Base-by-base conservation (phyloP, 2,113 vertebrate genomes). In the Gasterosteus nipponicus region DNA sequence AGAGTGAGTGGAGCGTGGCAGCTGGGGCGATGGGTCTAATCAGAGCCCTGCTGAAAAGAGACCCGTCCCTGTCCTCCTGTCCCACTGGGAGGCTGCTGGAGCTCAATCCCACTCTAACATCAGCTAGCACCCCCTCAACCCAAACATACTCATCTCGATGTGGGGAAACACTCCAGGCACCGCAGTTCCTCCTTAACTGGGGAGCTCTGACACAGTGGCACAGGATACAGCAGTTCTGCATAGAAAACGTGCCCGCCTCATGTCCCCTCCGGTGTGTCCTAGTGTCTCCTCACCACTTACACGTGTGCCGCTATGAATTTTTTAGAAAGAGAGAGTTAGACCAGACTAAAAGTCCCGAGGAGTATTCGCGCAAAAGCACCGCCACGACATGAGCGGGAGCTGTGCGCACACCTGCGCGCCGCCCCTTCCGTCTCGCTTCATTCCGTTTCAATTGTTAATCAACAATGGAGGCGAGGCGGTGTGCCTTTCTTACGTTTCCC, bases 11-110 rank as follows among this genome's bases (percentile, higher is more conserved):
- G 88, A 91, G 90, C 89, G 77, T 88, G 86, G 76, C 89, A 89
- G 69, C 81, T 22, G 73, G 86, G 91, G 89, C 87, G 90, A 82
- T 83, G 90, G 72, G 84, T 88, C 73, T 87, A 90, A 94, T 89
- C 91, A 94, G 91, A 91, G 88, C 86, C 90, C 93, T 62, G 90
- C 91, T 92, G 92, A 91, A 72, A 72, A 75, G 77, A 89, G 90
- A 93, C 80, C 82, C 72, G 84, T 86, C 84, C 92, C 83, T 73
- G 82, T 49, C 47, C 82, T 81, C 68, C 81, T 70, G 86, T 64
- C 89, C 89, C 77, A 68, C 76, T 82, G 75, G 86, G 90, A 90
- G 83, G 75, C 92, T 70, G 88, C 81, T 84, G 73, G 83, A 88
- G 87, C 82, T 90, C 89, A 88, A 89, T 90, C 86, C 84, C 35